Percentiles rank a stretch among this genome's conserved stretches.
These are phyloP conservation scores for Phyllotreta cruciferae DNA, from an alignment of 2,888 invertebrate species.

Conservation along the genomic window DNA sequence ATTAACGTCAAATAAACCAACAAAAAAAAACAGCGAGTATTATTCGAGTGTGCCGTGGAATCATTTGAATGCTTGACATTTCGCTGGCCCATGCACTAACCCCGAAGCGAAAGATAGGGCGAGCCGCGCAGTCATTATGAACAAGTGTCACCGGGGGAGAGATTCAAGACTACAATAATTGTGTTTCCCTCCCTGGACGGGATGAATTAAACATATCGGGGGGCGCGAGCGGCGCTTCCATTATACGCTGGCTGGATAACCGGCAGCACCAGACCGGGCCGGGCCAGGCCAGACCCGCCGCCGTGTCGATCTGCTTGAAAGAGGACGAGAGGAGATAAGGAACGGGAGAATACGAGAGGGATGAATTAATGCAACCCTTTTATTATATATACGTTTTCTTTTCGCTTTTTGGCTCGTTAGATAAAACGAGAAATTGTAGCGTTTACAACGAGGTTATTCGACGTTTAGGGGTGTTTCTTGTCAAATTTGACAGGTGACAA, in stretches of 20 bases:
- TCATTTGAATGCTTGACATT: too few species aligned
- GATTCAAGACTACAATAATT: conserved; percentile 62
- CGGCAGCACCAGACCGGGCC: too few species aligned
- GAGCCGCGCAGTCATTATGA: conserved; percentile 63
- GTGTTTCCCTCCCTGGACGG: conserved; percentile 53
- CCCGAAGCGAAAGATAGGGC: conserved; percentile 22
- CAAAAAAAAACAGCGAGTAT: conserved; percentile 17
- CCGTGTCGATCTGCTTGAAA: too few species aligned
- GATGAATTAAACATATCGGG: conserved; percentile 57
- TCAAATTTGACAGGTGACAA: neutral
- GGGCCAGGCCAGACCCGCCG: too few species aligned
- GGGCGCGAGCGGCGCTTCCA: conserved; percentile 26
- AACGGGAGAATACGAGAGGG: too few species aligned
- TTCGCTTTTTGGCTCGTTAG: neutral
- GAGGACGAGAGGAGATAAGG: too few species aligned
- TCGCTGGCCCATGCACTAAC: conserved; percentile 29
- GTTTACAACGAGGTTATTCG: conserved; percentile 6
- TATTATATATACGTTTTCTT: conserved; percentile 13
- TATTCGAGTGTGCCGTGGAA: conserved; percentile 5
- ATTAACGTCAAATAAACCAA: too few species aligned
- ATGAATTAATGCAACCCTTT: too few species aligned
- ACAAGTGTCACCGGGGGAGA: conserved; percentile 69
- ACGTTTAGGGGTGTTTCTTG: neutral
- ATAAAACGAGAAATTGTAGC: neutral
- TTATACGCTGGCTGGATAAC: neutral